Evolutionary conservation across 53 echinoderm and acorn worm species (phyloP), one percentile per base, ranked within the genome.

Genomic region (Antedon mediterranea): DNA sequence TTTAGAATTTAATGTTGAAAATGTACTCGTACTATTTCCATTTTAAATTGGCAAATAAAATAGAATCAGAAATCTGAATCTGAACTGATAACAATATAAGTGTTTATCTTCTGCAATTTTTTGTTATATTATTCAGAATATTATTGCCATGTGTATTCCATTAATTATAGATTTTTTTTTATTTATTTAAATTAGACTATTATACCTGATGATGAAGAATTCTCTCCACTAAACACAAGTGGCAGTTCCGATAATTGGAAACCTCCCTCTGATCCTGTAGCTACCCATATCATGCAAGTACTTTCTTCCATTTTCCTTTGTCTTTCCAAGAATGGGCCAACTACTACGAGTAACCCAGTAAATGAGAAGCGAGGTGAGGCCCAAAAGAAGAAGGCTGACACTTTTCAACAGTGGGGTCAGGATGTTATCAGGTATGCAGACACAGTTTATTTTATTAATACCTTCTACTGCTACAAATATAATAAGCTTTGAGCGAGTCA

Each of bases 331-430:
- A 84, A 90, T 74, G 86, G 85, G 75, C 85, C 90, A 3, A 82
- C 84, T 30, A 81, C 73, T 72, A 76, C 88, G 0, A 84, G 82
- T 34, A 76, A 84, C 0, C 82, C 85, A 0, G 86, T 85, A 42
- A 82, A 83, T 31, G 86, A 86, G 77, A 87, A 80, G 18, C 75
- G 92, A 3, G 84, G 85, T 0, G 75, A 78, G 11, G 98, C 97
- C 27, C 89, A 89, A 83, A 90, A 93, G 84, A 98, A 88, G 34
- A 93, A 93, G 43, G 85, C 86, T 29, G 98, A 98, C 43, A 88
- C 85, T 3, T 98, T 98, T 81, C 93, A 98, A 71, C 98, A 98
- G 43, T 98, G 98, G 86, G 93, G 93, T 20, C 78, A 82, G 31
- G 98, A 98, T 80, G 84, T 98, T 3, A 89, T 98, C 34, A 93